Evolutionary conservation across 2,113 vertebrate species (phyloP).

Genomic region (Anarrhichthys ocellatus): DNA sequence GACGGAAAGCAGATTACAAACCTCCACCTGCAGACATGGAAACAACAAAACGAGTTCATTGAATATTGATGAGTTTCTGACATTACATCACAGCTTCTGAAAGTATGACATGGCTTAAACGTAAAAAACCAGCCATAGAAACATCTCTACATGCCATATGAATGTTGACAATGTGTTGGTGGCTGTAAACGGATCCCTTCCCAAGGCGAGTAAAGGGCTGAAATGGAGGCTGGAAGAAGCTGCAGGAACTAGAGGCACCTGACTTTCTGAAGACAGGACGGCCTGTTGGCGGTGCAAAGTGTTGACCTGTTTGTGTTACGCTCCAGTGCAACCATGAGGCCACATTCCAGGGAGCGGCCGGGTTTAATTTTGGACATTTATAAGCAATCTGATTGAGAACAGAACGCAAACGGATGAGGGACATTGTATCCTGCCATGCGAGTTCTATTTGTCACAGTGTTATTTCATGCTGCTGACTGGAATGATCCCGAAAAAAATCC

Average conservation of each 20-base stretch:
- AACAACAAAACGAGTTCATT: slow-evolving; percentile 1
- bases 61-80: background rate
- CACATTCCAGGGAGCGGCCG: slow-evolving; percentile 67
- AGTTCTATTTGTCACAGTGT: slow-evolving; percentile 76
- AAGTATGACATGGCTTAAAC: too few species aligned
- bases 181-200: too few species aligned
- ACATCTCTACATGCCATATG: too few species aligned
- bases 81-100: too few species aligned
- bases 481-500: slow-evolving; percentile 52
- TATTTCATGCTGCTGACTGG: slow-evolving; percentile 79
- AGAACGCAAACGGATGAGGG: slow-evolving; percentile 61
- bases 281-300: slow-evolving; percentile 24
- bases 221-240: background rate
- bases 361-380: slow-evolving; percentile 70
- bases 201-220: too few species aligned
- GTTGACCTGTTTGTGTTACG: slow-evolving; percentile 61
- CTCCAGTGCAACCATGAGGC: slow-evolving; percentile 49
- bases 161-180: too few species aligned
- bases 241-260: background rate
- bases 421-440: slow-evolving; percentile 68
- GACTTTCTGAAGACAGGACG: slow-evolving; percentile 18
- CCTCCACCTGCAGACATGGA: slow-evolving; percentile 13
- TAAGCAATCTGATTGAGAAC: slow-evolving; percentile 68
- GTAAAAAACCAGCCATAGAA: too few species aligned
- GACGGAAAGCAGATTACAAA: slow-evolving; percentile 14